Percentiles rank a stretch among this genome's conserved stretches.
Evolutionary conservation across 1,140 invertebrate species (phyloP).

Genomic region (Eupeodes corollae): DNA sequence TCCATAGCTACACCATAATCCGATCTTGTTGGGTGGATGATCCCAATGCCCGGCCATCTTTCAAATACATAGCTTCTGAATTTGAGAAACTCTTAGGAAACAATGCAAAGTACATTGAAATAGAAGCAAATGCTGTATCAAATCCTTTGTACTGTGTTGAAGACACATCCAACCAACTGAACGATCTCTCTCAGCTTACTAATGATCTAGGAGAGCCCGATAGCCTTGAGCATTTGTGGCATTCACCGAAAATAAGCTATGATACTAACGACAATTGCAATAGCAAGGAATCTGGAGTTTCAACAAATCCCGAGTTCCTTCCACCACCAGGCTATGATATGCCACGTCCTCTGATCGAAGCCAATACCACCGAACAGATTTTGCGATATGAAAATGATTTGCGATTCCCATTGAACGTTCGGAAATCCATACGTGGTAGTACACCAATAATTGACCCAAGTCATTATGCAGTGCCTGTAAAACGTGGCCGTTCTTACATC

Average conservation of each 20-base stretch:
- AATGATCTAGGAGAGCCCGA: slow-evolving; percentile 24
- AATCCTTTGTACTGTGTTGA: slow-evolving; percentile 31
- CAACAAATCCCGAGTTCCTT: slow-evolving; percentile 12
- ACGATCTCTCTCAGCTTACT: slow-evolving; percentile 16
- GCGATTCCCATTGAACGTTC: slow-evolving; percentile 28
- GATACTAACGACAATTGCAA: slow-evolving; percentile 21
- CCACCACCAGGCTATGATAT: slow-evolving; percentile 30
- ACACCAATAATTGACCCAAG: slow-evolving; percentile 12
- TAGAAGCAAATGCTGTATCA: slow-evolving; percentile 30
- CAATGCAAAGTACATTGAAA: slow-evolving; percentile 58
- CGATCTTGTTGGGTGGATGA: slow-evolving; percentile 66
- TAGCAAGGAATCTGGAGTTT: slow-evolving; percentile 20
- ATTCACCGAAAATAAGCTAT: slow-evolving; percentile 25
- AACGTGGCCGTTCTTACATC: slow-evolving; percentile 28
- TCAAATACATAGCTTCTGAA: slow-evolving; percentile 50
- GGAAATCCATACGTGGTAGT: slow-evolving; percentile 18
- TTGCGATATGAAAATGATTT: slow-evolving; percentile 35
- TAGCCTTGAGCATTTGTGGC: slow-evolving; percentile 27
- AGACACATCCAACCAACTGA: not conserved
- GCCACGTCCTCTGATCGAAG: slow-evolving; percentile 27
- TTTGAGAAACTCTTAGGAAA: slow-evolving; percentile 60
- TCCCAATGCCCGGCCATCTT: slow-evolving; percentile 61
- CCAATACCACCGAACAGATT: slow-evolving; percentile 23
- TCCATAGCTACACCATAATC: slow-evolving; percentile 65
- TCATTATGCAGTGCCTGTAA: slow-evolving; percentile 30